Evolutionary conservation across 2,113 vertebrate species (phyloP).

Genomic region (Protobothrops mucrosquamatus): DNA sequence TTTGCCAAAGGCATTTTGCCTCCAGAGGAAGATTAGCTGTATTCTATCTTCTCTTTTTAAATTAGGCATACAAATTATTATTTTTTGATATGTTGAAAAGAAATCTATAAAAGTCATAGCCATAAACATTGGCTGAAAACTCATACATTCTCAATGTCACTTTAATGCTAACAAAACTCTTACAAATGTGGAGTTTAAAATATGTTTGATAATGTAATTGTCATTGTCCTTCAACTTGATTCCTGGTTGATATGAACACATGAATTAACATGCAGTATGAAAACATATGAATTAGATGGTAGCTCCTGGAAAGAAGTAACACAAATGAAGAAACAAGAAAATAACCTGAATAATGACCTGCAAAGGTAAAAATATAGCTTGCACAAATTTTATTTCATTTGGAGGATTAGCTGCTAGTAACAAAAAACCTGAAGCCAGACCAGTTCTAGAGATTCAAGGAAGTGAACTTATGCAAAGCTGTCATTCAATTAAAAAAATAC

Average conservation of each 20-base stretch:
- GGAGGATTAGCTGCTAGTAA: not conserved
- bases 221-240: not conserved
- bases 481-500: not conserved
- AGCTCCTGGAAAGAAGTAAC: not conserved
- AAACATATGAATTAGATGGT: not conserved
- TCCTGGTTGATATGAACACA: not conserved
- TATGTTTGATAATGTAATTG: not conserved
- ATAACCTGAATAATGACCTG: not conserved
- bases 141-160: not conserved
- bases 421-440: not conserved
- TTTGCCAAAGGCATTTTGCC: constrained; percentile 51
- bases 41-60: constrained; percentile 45
- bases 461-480: not conserved
- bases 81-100: constrained; percentile 33
- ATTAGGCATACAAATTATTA: constrained; percentile 26
- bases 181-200: not conserved
- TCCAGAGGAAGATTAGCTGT: constrained; percentile 33
- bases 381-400: not conserved
- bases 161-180: not conserved
- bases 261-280: not conserved
- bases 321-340: not conserved
- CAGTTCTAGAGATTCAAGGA: not conserved
- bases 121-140: not conserved
- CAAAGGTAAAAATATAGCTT: not conserved
- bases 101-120: constrained; percentile 24